Evolutionary conservation across 2,113 vertebrate species (phyloP).

Genomic region (Ardeotis arabs): DNA sequence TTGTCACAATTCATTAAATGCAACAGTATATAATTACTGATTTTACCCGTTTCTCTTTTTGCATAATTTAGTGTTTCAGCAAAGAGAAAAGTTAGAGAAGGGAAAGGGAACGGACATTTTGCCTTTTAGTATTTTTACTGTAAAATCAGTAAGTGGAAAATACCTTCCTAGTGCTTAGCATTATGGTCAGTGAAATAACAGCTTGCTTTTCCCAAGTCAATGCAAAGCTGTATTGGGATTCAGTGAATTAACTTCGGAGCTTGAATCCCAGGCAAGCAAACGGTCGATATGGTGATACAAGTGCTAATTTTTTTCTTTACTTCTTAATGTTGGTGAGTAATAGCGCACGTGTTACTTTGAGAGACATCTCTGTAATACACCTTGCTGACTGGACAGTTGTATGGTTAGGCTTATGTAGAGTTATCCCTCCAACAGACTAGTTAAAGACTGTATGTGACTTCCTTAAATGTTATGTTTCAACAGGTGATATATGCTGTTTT

Average conservation of each 20-base stretch:
- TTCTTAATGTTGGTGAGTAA: not conserved
- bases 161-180: not conserved
- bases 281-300: accelerated
- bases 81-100: not conserved
- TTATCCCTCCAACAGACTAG: not conserved
- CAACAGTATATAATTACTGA: not conserved
- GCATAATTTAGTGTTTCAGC: not conserved
- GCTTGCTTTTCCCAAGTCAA: not conserved
- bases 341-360: not conserved
- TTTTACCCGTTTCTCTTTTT: not conserved
- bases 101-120: not conserved
- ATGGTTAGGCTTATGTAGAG: not conserved
- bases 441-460: not conserved
- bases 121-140: not conserved
- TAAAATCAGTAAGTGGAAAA: not conserved
- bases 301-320: not conserved
- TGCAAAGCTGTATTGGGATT: not conserved
- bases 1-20: not conserved
- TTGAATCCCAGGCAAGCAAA: not conserved
- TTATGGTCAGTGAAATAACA: not conserved
- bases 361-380: not conserved
- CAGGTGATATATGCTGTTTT: not conserved
- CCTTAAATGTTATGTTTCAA: not conserved
- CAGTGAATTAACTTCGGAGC: not conserved
- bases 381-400: not conserved